A percentile compares a stretch with the other conserved stretches of the same genome.
Conservation (phyloP, 2,797 vertebrate species). For the Falco naumanni region DNA sequence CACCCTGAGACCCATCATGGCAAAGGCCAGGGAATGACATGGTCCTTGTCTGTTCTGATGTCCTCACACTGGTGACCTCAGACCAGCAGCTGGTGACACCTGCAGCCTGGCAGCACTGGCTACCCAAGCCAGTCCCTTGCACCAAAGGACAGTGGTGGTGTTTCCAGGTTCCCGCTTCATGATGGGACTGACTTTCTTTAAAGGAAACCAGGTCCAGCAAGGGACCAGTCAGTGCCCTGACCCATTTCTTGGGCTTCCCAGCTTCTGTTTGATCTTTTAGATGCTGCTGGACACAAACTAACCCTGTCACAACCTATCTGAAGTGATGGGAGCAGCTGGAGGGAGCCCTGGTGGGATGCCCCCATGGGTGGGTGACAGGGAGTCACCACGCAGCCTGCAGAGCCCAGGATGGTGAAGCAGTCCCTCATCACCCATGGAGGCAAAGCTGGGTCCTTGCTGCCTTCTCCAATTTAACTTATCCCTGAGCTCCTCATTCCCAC, state of each 20-base stretch:
- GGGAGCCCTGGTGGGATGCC: background rate
- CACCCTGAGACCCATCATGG: accelerated
- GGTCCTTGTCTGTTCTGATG: background rate
- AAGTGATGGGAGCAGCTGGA: background rate
- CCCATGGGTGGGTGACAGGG: background rate
- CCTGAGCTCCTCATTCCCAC: background rate
- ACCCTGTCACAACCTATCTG: background rate
- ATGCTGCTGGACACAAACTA: background rate
- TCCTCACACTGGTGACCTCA: background rate
- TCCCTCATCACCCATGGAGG: background rate
- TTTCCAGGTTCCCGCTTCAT: background rate
- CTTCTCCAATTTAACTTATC: background rate
- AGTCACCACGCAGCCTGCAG: background rate
- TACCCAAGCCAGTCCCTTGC: background rate
- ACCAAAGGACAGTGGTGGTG: background rate
- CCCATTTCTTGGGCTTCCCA: background rate
- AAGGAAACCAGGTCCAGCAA: background rate
- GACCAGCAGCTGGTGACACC: background rate
- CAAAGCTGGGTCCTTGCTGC: background rate
- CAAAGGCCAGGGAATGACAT: background rate
- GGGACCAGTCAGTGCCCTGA: background rate
- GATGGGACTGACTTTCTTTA: background rate
- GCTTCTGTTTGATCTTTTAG: background rate
- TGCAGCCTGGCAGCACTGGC: background rate
- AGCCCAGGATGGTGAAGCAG: background rate